Percentiles rank a stretch among this genome's conserved stretches.
These are phyloP conservation scores for Colletes collaris DNA, from an alignment of 2,888 invertebrate species.

Conservation along the genomic window DNA sequence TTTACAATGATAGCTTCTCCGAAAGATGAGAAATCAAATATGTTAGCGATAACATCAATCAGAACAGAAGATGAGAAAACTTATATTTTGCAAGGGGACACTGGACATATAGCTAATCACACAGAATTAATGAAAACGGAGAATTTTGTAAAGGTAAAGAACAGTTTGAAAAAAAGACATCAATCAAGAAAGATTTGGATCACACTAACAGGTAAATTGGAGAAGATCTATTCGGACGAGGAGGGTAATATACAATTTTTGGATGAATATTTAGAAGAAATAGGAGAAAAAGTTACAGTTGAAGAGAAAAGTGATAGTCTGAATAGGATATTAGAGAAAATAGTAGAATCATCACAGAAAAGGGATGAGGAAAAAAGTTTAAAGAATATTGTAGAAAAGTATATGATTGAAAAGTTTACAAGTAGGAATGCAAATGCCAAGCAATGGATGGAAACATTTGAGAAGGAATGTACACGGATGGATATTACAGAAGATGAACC, in stretches of 20 bases:
- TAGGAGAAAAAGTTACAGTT: neutral
- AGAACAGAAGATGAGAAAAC: too few relatives aligned
- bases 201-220: conserved; percentile 11
- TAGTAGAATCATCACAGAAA: conserved; percentile 24
- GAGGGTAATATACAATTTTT: conserved; percentile 30
- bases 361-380: conserved; percentile 21
- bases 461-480: conserved; percentile 32
- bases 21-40: too few relatives aligned
- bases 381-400: conserved; percentile 32
- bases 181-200: conserved; percentile 27
- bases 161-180: conserved; percentile 35
- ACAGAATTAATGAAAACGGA: neutral
- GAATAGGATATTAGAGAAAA: conserved; percentile 5
- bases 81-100: too few relatives aligned
- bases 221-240: conserved; percentile 25
- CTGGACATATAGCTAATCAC: too few relatives aligned
- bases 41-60: too few relatives aligned
- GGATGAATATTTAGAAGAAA: conserved; percentile 24
- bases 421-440: conserved; percentile 19
- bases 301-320: neutral
- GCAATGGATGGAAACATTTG: conserved; percentile 38
- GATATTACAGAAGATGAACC: conserved; percentile 8
- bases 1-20: too few relatives aligned
- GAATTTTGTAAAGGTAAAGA: neutral
- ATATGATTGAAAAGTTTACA: conserved; percentile 31